Base-by-base conservation (phyloP, 92 coral and sea anemone genomes). In the Metridium senile region DNA sequence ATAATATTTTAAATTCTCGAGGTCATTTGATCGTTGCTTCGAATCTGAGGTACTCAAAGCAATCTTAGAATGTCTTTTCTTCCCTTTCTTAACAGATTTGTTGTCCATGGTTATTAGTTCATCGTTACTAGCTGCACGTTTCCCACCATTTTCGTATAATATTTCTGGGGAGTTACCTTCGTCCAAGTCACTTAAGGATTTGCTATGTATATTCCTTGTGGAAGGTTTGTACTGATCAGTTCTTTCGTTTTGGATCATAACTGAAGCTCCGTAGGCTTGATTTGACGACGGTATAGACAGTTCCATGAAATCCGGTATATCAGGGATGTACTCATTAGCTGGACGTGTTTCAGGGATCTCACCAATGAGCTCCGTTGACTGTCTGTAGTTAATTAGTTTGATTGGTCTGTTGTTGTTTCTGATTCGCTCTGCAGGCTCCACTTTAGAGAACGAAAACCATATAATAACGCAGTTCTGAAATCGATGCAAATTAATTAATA, bases 301-400 rank as follows among this genome's bases (percentile, higher is more conserved):
- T 23, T 69, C 84, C 70, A 35, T 68, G 33, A 68, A 79, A 56
- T 70, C 74, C n/a, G 84, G 84, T 18, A 79, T 79, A n/a, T 23
- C 47, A 39, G 84, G 84, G 9, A 79, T 46, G 66, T 79, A 79
- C 1, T 79, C 84, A 1, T 58, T 21, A 4, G 49, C 23, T 6
- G 68, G 78, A 19, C 31, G 47, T 10, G 78, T 73, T 73, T 73
- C 80, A 51, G 80, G 80, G 0, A 75, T 63, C 47, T 75, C 80
- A 19, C 59, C 71, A 10, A 56, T 61, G 23, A 32, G 6, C 20
- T 22, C 17, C 26, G 53, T 19, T 4, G 58, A 57, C 28, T 23
- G 47, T 23, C 31, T 57, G 56, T 56, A 73, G 21, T 29, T 73
- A 0, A 66, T 1, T 2, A 67, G 56, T 22, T 21, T 30, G 28